Conservation (phyloP, 2,888 invertebrate species). For the Agrotis puta region DNA sequence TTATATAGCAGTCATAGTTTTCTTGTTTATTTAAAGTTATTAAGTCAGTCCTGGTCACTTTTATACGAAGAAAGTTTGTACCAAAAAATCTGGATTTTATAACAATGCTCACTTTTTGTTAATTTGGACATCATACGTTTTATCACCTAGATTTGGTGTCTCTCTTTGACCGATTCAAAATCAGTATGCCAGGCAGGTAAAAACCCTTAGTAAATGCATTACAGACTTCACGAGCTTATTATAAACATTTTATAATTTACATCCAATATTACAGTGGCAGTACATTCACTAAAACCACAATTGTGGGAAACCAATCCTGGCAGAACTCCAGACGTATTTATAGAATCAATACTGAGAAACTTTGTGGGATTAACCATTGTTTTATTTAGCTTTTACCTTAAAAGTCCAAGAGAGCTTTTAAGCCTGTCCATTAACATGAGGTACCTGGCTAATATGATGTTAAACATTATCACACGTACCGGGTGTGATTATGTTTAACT, state of each 20-base stretch:
- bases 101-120: too few species aligned
- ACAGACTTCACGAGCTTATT: slow-evolving; percentile 17
- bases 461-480: too few species aligned
- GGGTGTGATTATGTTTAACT: too few species aligned
- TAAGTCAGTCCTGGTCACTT: too few species aligned
- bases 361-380: slow-evolving; percentile 23
- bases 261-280: slow-evolving; percentile 29
- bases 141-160: neutral
- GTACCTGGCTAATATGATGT: too few species aligned
- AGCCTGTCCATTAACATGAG: too few species aligned
- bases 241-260: slow-evolving; percentile 36
- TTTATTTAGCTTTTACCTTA: slow-evolving; percentile 5
- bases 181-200: slow-evolving; percentile 8
- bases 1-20: too few species aligned
- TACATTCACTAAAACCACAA: slow-evolving; percentile 52
- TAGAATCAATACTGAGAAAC: slow-evolving; percentile 43
- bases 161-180: neutral
- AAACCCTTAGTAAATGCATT: neutral
- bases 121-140: too few species aligned
- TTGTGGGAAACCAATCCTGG: slow-evolving; percentile 58
- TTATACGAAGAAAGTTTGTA: too few species aligned
- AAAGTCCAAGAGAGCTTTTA: neutral
- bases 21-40: too few species aligned
- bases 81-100: too few species aligned
- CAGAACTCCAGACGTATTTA: slow-evolving; percentile 55